Percentiles rank a stretch among this genome's conserved stretches.
Conservation (phyloP, 2,888 invertebrate species). For the Caenorhabditis afra region DNA sequence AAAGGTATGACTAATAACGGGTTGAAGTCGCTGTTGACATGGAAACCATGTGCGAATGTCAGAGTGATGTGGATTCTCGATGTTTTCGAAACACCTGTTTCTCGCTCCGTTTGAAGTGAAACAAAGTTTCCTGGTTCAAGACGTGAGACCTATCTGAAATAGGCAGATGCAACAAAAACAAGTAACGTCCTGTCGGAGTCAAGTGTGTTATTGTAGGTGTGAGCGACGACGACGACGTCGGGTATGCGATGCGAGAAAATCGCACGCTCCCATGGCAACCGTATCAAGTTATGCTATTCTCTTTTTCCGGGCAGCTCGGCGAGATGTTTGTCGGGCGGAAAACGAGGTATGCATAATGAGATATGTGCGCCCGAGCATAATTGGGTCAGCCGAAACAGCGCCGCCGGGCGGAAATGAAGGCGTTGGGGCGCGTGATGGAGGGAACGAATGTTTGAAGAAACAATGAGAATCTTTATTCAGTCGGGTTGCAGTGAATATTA, state of each 20-base stretch:
- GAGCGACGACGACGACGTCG: not conserved
- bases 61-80: too few relatives aligned
- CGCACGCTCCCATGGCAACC: not conserved
- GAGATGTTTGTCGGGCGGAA: not conserved
- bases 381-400: too few relatives aligned
- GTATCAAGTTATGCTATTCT: not conserved
- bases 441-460: too few relatives aligned
- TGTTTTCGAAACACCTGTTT: too few relatives aligned
- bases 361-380: not conserved
- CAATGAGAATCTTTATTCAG: too few relatives aligned
- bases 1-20: too few relatives aligned
- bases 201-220: not conserved
- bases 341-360: not conserved
- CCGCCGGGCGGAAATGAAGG: not conserved
- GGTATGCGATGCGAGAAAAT: not conserved
- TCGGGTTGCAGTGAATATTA: too few relatives aligned
- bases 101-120: too few relatives aligned
- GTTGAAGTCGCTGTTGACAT: too few relatives aligned
- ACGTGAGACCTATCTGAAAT: too few relatives aligned
- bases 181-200: not conserved
- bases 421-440: not conserved
- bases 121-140: too few relatives aligned
- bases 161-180: not conserved
- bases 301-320: not conserved
- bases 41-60: too few relatives aligned